Percentiles rank a stretch among this genome's conserved stretches.
These are phyloP conservation scores for Drosophila repletoides DNA, from an alignment of 1,140 invertebrate genomes.

Conservation along the genomic window DNA sequence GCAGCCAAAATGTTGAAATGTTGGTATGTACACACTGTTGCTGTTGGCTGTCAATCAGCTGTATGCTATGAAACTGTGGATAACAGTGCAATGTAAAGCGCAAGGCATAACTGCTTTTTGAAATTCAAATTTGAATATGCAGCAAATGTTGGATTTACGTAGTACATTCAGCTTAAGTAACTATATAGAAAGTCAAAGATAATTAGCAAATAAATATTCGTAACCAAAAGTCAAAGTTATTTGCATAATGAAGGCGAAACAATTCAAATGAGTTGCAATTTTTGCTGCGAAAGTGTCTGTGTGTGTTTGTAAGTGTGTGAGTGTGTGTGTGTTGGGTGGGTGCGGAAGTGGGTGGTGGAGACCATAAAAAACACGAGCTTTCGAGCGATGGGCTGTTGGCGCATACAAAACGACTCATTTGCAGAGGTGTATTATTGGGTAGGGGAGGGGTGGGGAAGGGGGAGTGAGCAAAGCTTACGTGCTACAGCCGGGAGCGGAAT, in stretches of 20 bases:
- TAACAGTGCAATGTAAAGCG: too few relatives aligned
- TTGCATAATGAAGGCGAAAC: slow-evolving; percentile 72
- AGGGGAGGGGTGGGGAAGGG: slow-evolving; percentile 10
- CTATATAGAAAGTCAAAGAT: too few relatives aligned
- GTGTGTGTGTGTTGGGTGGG: slow-evolving; percentile 18
- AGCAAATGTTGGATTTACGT: too few relatives aligned
- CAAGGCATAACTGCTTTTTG: too few relatives aligned
- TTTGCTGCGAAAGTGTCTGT: slow-evolving; percentile 42
- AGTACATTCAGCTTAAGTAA: too few relatives aligned
- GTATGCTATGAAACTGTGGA: too few relatives aligned
- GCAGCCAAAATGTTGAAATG: too few relatives aligned
- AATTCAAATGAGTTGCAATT: slow-evolving; percentile 71
- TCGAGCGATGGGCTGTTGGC: slow-evolving; percentile 36
- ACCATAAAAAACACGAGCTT: slow-evolving; percentile 50
- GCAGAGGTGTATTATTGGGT: too few relatives aligned
- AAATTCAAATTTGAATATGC: too few relatives aligned
- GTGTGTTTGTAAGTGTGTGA: not conserved
- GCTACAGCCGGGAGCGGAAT: slow-evolving; percentile 23
- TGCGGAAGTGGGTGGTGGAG: slow-evolving; percentile 55
- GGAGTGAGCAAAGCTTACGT: slow-evolving; percentile 45
- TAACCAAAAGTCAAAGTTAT: slow-evolving; percentile 44
- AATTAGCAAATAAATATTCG: slow-evolving; percentile 74
- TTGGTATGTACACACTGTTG: too few relatives aligned
- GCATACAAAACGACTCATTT: slow-evolving; percentile 76
- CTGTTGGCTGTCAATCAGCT: too few relatives aligned